Evolutionary conservation across 2,888 invertebrate genomes (phyloP), one percentile per base, ranked within the genome.

Genomic region (Ametastegia equiseti): DNA sequence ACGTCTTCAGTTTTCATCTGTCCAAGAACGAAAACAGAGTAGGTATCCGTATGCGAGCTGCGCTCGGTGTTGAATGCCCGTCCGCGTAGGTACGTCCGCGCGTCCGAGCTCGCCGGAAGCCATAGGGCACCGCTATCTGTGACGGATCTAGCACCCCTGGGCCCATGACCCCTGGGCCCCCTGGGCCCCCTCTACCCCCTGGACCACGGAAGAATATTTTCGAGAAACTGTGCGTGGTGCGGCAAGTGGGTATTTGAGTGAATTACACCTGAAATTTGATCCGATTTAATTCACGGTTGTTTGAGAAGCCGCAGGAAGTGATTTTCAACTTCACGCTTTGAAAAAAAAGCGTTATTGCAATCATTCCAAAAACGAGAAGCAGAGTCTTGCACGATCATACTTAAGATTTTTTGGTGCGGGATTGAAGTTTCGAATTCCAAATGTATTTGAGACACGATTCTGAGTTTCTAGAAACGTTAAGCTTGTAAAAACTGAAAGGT

Each of bases 101-200:
- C 81, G 84, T 83, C 83, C 83, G 81, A 83, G 82, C 82, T 83
- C 85, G 86, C 86, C 87, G 87, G 86, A 87, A 87, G 87, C 86
- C 86, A 82, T 85, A 85, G 86, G 84, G 86, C 85, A 86, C 86
- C 86, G 86, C 75, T 81, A 88, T 88, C 88, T 86, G 84, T 84
- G 85, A 84, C 87, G 88, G 87, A 88, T 88, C 88, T 87, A 86
- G 87, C 87, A 88, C 88, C 86, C 88, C 54, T 60, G 23, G 33
- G 47, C 42, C 78, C 60, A 15, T 19, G 54, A 13, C n/a, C 27
- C 73, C n/a, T 50, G 73, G 45, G 27, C 60, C 50, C 71, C 57
- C 7, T 33, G 50, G 19, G 30, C 23, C 73, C 60, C 50, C 71
- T 39, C 7, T 33, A 33, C 9, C 15, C 23, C 73, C 30, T 47